Evolutionary conservation across 2,797 vertebrate species (phyloP), one percentile per base, ranked within the genome.

Genomic region (Pelodytes ibericus): DNA sequence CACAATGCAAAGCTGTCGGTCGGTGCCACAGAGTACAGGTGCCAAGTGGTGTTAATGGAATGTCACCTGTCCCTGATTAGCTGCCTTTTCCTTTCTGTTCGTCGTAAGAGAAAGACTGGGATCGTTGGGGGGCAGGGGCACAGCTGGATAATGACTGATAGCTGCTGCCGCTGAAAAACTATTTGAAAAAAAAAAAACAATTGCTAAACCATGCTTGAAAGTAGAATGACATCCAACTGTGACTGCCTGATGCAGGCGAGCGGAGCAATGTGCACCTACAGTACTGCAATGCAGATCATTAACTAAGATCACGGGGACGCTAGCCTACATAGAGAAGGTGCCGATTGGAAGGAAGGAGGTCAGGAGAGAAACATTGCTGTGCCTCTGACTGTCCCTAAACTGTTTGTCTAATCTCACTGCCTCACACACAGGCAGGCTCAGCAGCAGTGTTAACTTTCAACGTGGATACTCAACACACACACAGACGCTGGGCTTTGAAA

Each of bases 141-240:
- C 57, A 71, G 72, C 76, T 58, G 24, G 59, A 70, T 79, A 24
- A 60, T 61, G 26, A 73, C 57, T 60, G 66, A 76, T 69, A 58
- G 53, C 26, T 76, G 15, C 9, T 72, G 5, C 15, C 70, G 5
- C 15, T 60, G 71, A 29, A 39, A 73, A 72, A 39, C 2, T 0
- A 62, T 81, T 69, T 27, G 0, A 70, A 24, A 53, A 53, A 20
- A 53, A 53, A 80, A 44, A 64, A 25, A 4, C 0, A 70, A 70
- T 72, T 74, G 25, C 2, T 44, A 71, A 80, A 31, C 39, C 31
- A 20, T 1, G 1, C 31, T 33, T 83, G 63, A 82, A 72, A 77
- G 73, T 74, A 66, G 30, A 69, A 16, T 61, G 7, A 0, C 4
- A 41, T 71, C 30, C 70, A 44, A 44, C 59, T 77, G 61, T 59